Evolutionary conservation across 1,140 invertebrate species (phyloP).

Genomic region (Aphelenchoides avenae): DNA sequence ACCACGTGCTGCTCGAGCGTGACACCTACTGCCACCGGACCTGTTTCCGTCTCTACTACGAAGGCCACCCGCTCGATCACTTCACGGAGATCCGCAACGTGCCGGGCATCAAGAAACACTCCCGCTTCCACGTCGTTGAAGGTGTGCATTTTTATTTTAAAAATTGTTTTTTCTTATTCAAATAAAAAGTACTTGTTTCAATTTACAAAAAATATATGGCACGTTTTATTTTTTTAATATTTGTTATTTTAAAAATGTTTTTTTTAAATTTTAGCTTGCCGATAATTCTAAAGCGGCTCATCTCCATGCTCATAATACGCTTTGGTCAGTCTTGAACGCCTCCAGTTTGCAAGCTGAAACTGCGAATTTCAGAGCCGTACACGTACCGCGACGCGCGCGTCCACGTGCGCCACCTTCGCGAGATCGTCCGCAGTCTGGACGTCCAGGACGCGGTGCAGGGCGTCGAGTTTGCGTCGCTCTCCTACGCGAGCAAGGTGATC

Average conservation of each 20-base stretch:
- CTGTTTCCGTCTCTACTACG: conserved; percentile 31
- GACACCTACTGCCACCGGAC: conserved; percentile 26
- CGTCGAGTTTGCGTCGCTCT: conserved; percentile 24
- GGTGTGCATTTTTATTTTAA: too few relatives aligned
- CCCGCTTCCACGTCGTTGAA: conserved; percentile 29
- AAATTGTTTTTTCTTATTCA: too few relatives aligned
- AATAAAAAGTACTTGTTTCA: too few relatives aligned
- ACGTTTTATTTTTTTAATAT: too few relatives aligned
- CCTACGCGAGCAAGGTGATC: not conserved
- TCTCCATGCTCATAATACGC: too few relatives aligned
- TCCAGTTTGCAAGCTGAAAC: too few relatives aligned
- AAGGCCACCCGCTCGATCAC: conserved; percentile 26
- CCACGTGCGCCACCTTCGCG: conserved; percentile 33
- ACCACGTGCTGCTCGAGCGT: conserved; percentile 31
- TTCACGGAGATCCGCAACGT: conserved; percentile 33
- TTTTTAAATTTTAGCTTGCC: too few relatives aligned
- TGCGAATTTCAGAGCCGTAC: conserved; percentile 35
- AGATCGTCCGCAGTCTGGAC: conserved; percentile 26
- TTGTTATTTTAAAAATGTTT: too few relatives aligned
- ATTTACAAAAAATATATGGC: too few relatives aligned
- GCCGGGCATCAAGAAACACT: conserved; percentile 22
- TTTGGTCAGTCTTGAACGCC: too few relatives aligned
- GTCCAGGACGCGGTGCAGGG: conserved; percentile 26
- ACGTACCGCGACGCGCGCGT: conserved; percentile 28
- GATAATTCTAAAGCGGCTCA: too few relatives aligned